These are phyloP conservation scores for Macrophya annulata DNA, from an alignment of 2,888 invertebrate species.

Conservation along the genomic window DNA sequence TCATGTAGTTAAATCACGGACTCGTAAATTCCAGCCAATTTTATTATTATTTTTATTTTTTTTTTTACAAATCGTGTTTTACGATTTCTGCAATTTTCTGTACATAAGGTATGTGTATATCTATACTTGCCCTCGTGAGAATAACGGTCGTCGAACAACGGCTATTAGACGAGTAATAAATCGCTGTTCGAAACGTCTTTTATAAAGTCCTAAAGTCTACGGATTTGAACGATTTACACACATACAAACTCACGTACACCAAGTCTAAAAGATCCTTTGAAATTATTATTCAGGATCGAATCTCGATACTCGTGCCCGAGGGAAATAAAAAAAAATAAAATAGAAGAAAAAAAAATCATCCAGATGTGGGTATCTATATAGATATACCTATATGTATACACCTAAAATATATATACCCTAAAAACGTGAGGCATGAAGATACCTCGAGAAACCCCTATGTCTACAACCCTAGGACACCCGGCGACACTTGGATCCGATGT, in stretches of 20 bases:
- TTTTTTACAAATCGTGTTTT: background rate
- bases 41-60: no score
- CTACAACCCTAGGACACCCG: constrained; percentile 48
- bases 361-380: constrained; percentile 9
- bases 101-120: background rate
- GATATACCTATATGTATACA: background rate
- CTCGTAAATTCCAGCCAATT: background rate
- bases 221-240: background rate
- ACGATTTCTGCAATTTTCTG: background rate
- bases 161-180: constrained; percentile 23
- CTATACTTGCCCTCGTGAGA: background rate
- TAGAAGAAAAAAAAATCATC: no score
- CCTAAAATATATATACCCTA: background rate
- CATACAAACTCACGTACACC: background rate
- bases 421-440: background rate
- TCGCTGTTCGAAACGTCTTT: constrained; percentile 20
- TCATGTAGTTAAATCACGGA: background rate
- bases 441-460: constrained; percentile 15
- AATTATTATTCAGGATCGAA: constrained; percentile 21
- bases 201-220: constrained; percentile 3
- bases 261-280: constrained; percentile 6
- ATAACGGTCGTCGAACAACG: constrained; percentile 24
- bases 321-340: constrained; percentile 10
- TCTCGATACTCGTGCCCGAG: constrained; percentile 12
- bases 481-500: constrained; percentile 26